Evolutionary conservation across 2,113 vertebrate genomes (phyloP).

Genomic region (Gopherus flavomarginatus): DNA sequence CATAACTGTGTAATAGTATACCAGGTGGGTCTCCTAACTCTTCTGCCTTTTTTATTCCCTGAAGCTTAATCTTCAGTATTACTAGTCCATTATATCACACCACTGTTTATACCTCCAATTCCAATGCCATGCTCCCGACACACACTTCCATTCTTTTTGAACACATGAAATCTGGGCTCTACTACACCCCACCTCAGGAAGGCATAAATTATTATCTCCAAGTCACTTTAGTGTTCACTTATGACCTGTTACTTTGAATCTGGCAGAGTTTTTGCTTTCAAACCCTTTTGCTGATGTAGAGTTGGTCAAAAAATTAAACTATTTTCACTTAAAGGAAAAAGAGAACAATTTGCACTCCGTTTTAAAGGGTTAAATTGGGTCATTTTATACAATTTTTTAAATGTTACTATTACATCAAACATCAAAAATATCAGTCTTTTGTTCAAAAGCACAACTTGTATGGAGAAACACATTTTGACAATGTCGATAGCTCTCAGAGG

Average conservation of each 20-base stretch:
- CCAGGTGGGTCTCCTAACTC: rapidly evolving
- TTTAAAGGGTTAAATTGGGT: neutral
- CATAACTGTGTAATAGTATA: neutral
- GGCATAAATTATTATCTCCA: neutral
- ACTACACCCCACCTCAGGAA: neutral
- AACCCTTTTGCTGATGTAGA: neutral
- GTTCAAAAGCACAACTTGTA: neutral
- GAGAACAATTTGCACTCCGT: neutral
- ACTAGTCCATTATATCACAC: rapidly evolving
- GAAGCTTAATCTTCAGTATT: neutral
- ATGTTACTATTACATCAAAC: neutral
- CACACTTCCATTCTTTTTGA: neutral
- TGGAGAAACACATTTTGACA: neutral
- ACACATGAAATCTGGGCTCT: neutral
- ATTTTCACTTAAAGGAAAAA: neutral
- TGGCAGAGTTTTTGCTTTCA: neutral
- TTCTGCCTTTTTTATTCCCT: neutral
- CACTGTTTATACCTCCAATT: neutral
- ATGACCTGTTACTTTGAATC: neutral
- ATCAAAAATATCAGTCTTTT: neutral
- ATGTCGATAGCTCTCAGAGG: neutral
- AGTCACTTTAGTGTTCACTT: neutral
- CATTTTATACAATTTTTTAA: neutral
- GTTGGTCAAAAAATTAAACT: neutral
- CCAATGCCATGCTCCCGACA: neutral